Conservation (phyloP, 2,888 invertebrate species). For the Drosophila falleni region DNA sequence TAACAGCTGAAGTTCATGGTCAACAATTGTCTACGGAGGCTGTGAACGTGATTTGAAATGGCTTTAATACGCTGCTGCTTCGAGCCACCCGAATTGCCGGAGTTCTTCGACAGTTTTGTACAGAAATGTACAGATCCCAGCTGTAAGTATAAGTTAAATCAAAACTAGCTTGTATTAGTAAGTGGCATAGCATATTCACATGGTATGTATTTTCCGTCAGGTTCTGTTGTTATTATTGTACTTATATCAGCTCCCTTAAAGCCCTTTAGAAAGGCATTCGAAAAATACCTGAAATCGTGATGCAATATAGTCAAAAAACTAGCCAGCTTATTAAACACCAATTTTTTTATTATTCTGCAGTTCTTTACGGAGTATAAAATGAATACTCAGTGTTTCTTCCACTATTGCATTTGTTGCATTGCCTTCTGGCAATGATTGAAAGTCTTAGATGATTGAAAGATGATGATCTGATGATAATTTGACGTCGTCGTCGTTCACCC, state of each 20-base stretch:
- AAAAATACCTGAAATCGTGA: no score
- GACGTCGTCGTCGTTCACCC: no score
- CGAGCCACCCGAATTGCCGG: slow-evolving; percentile 90
- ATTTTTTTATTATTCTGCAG: no score
- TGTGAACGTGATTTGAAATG: slow-evolving; percentile 57
- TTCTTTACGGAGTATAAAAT: no score
- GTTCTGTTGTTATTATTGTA: neutral
- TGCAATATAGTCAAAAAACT: no score
- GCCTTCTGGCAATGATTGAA: no score
- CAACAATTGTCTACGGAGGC: slow-evolving; percentile 6
- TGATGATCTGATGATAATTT: no score
- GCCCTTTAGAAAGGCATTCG: no score
- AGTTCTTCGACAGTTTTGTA: slow-evolving; percentile 90
- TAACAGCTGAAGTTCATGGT: slow-evolving; percentile 58
- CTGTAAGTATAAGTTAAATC: slow-evolving; percentile 88
- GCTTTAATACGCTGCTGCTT: slow-evolving; percentile 90
- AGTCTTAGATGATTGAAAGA: no score
- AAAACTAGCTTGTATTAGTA: neutral
- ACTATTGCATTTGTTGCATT: no score
- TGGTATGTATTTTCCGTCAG: slow-evolving; percentile 28
- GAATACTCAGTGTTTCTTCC: no score
- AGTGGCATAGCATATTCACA: slow-evolving; percentile 43
- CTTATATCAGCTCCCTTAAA: slow-evolving; percentile 64
- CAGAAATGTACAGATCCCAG: slow-evolving; percentile 93
- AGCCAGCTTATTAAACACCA: no score